phyloP scores from a whole-genome alignment of 2,888 invertebrate species.

The Nomada lathburiana region DNA sequence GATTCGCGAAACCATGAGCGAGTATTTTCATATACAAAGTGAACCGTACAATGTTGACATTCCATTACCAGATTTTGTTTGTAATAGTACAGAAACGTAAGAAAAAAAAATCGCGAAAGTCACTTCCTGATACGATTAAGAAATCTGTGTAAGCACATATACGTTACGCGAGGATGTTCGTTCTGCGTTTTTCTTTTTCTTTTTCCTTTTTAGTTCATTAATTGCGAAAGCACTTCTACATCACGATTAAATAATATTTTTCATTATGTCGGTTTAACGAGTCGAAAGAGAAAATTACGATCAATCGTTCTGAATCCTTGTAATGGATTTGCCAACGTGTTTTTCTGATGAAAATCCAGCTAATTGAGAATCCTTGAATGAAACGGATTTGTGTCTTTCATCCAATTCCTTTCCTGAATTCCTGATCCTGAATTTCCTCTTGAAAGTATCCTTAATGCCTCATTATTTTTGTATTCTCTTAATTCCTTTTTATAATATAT shows the following conservation, averaged over 20 bases:
- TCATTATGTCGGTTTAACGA: conserved; percentile 27
- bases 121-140: conserved; percentile 34
- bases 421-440: conserved; percentile 78
- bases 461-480: conserved; percentile 70
- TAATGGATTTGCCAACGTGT: conserved; percentile 75
- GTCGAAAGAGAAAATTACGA: conserved; percentile 56
- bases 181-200: conserved; percentile 28
- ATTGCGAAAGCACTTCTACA: conserved; percentile 58
- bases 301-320: conserved; percentile 65
- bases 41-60: conserved; percentile 55
- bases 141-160: conserved; percentile 39
- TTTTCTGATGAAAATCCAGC: conserved; percentile 74
- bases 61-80: conserved; percentile 66
- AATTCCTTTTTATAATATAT: conserved; percentile 77
- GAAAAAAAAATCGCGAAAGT: conserved; percentile 42
- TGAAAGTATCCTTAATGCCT: conserved; percentile 71
- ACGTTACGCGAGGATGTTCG: conserved; percentile 45
- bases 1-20: conserved; percentile 38
- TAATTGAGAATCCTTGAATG: conserved; percentile 75
- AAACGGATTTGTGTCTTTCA: conserved; percentile 69
- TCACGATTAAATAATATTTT: conserved; percentile 49
- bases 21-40: conserved; percentile 48
- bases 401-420: conserved; percentile 74
- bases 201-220: conserved; percentile 46
- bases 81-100: conserved; percentile 46